phyloP scores from a whole-genome alignment of 2,888 invertebrate species.

The Athrips mouffetella region DNA sequence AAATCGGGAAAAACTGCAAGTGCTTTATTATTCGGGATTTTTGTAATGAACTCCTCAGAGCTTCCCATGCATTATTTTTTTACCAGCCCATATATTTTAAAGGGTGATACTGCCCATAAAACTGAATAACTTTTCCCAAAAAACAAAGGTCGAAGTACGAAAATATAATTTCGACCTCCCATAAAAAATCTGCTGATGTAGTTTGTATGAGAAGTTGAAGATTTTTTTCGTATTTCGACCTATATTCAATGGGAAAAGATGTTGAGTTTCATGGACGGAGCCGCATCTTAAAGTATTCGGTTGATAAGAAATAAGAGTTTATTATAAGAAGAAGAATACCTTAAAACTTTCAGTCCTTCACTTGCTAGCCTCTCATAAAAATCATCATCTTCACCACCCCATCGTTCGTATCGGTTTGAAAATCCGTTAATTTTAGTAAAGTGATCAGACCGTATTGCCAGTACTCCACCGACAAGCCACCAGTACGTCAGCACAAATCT shows the following conservation, averaged over 20 bases:
- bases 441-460: conserved; percentile 54
- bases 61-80: background rate
- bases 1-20: background rate
- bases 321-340: conserved; percentile 32
- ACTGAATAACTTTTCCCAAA: no score
- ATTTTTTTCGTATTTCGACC: no score
- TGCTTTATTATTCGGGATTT: background rate
- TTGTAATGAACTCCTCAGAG: background rate
- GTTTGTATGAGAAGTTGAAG: no score
- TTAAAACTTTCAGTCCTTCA: conserved; percentile 42
- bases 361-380: conserved; percentile 43
- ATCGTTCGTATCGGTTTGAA: conserved; percentile 59
- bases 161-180: no score
- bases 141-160: no score
- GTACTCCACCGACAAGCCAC: conserved; percentile 57
- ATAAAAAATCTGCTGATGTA: no score
- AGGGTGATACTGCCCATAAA: no score
- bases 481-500: conserved; percentile 41
- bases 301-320: no score
- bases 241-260: no score
- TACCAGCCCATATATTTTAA: background rate
- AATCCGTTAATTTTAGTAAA: conserved; percentile 54
- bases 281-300: background rate
- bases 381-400: conserved; percentile 74
- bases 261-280: no score